Percentiles rank a stretch among this genome's conserved stretches.
Conservation (phyloP, 2,888 invertebrate genomes). For the Synanthedon tipuliformis region DNA sequence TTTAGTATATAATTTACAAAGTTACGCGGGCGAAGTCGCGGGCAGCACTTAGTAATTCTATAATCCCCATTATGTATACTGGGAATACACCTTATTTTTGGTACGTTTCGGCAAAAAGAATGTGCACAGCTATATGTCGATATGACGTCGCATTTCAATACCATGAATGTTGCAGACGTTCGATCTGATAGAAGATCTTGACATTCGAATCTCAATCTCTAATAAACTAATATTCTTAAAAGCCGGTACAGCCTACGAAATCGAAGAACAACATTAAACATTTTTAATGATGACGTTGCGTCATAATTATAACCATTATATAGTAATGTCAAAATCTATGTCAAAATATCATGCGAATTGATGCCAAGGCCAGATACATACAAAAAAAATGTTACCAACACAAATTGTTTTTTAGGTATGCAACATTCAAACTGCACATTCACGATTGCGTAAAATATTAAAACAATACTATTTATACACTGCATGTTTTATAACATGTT, state of each 20-base stretch:
- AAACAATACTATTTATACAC: background rate
- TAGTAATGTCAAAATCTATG: conserved; percentile 4
- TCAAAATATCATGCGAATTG: conserved; percentile 9
- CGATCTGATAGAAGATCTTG: no score
- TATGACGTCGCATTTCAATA: no score
- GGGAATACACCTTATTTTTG: no score
- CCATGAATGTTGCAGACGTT: no score
- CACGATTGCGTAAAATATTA: background rate
- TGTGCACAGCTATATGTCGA: no score
- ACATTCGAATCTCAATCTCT: no score
- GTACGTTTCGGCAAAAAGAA: no score
- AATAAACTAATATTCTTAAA: no score
- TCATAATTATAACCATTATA: background rate
- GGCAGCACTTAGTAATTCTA: no score
- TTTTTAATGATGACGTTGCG: background rate
- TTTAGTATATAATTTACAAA: no score
- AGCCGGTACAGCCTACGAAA: background rate
- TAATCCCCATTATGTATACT: no score
- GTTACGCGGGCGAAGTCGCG: no score
- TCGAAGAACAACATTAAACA: background rate
- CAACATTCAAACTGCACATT: conserved; percentile 1
- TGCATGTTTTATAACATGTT: background rate
- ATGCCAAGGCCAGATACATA: conserved; percentile 13
- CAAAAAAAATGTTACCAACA: conserved; percentile 2
- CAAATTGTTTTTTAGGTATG: background rate